Conservation (phyloP, 64 coral and sea anemone species). For the Pocillopora damicornis region DNA sequence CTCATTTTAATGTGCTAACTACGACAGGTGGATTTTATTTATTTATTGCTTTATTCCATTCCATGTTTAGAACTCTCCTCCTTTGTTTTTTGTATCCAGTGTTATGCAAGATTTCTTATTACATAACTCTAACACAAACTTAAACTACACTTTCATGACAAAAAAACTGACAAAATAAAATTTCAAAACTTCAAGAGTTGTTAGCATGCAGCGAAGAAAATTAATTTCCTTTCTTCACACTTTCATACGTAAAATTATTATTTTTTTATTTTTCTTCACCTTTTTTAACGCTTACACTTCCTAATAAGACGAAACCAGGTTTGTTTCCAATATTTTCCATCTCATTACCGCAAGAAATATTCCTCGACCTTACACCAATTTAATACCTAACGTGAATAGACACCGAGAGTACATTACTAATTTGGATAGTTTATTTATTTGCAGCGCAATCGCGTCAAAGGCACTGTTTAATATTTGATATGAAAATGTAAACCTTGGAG, state of each 20-base stretch:
- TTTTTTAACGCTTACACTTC: too few relatives aligned
- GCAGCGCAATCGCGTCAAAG: background rate
- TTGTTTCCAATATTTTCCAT: background rate
- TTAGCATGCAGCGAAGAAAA: too few relatives aligned
- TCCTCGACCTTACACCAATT: background rate
- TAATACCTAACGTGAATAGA: background rate
- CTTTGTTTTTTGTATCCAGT: background rate
- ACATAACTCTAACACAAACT: background rate
- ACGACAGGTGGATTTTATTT: conserved; percentile 33
- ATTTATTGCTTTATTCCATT: conserved; percentile 1
- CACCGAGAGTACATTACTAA: background rate
- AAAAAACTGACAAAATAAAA: too few relatives aligned
- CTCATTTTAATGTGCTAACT: background rate
- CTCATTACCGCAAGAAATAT: background rate
- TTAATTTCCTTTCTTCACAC: too few relatives aligned
- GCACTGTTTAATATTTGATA: conserved; percentile 4
- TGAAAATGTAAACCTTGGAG: background rate
- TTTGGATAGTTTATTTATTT: background rate
- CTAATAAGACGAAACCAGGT: too few relatives aligned
- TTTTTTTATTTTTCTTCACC: too few relatives aligned
- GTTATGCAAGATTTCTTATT: background rate
- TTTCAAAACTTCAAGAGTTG: too few relatives aligned
- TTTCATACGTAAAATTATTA: too few relatives aligned
- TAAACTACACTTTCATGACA: too few relatives aligned
- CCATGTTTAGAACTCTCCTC: background rate